A percentile compares a stretch with the other conserved stretches of the same genome.
Evolutionary conservation across 2,888 invertebrate genomes (phyloP).

Genomic region (Heteropelma amictum): DNA sequence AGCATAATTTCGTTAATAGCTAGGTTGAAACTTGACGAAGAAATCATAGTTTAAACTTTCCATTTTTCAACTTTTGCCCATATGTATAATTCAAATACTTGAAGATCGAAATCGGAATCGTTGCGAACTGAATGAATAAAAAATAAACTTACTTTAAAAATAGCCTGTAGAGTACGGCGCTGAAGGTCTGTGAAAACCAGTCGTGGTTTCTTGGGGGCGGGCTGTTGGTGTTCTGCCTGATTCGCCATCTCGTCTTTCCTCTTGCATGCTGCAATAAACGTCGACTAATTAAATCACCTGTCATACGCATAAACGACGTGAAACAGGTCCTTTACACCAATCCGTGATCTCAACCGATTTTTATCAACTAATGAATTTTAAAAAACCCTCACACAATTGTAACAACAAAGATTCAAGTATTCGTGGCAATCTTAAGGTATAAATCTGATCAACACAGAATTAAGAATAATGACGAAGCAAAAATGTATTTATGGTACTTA

Average conservation of each 20-base stretch:
- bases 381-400: slow-evolving; percentile 15
- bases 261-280: slow-evolving; percentile 88
- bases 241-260: slow-evolving; percentile 94
- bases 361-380: neutral
- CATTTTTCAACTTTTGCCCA: no score
- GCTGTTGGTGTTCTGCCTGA: slow-evolving; percentile 87
- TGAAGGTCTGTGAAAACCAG: slow-evolving; percentile 99
- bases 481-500: slow-evolving; percentile 80
- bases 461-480: slow-evolving; percentile 35
- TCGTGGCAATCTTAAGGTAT: neutral
- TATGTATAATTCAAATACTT: no score
- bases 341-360: slow-evolving; percentile 55
- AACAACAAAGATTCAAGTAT: slow-evolving; percentile 27
- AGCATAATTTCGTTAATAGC: neutral
- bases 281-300: slow-evolving; percentile 12
- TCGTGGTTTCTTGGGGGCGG: slow-evolving; percentile 99
- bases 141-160: slow-evolving; percentile 97
- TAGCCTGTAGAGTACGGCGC: slow-evolving; percentile 99
- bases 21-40: no score
- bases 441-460: slow-evolving; percentile 9
- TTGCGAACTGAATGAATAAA: no score
- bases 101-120: neutral
- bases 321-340: slow-evolving; percentile 46
- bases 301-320: neutral
- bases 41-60: no score